These are phyloP conservation scores for Romanomermis culicivorax DNA, from an alignment of 2,888 invertebrate genomes.

Conservation along the genomic window DNA sequence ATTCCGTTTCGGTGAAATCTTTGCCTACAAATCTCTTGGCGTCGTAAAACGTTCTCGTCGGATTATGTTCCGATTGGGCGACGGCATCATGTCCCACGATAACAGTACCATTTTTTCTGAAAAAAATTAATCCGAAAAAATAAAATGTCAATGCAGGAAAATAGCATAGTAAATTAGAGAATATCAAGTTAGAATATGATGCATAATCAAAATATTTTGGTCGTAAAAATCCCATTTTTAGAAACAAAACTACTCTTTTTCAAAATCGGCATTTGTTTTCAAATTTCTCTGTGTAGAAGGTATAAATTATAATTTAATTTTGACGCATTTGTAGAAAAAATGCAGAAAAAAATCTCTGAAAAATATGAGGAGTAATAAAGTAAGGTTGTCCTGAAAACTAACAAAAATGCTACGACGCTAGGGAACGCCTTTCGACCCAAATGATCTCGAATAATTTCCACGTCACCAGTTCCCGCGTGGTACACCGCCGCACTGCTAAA, in stretches of 20 bases:
- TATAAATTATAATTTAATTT: too few species aligned
- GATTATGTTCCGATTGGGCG: constrained; percentile 33
- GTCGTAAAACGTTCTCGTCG: constrained; percentile 35
- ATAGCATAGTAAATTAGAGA: too few species aligned
- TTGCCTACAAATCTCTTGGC: constrained; percentile 36
- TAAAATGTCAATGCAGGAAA: not conserved
- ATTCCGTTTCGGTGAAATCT: constrained; percentile 27
- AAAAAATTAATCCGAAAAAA: constrained; percentile 2
- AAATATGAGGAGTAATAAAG: too few species aligned
- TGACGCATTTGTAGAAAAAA: too few species aligned
- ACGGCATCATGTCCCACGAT: constrained; percentile 34
- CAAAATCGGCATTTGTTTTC: too few species aligned
- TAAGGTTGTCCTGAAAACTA: too few species aligned
- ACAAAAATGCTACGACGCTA: constrained; percentile 34
- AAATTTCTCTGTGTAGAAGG: too few species aligned
- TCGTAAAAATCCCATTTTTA: too few species aligned
- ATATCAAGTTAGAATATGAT: too few species aligned
- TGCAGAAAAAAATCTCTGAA: too few species aligned
- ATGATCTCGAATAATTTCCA: constrained; percentile 31
- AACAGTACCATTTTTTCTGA: constrained; percentile 26
- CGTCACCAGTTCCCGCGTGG: constrained; percentile 33
- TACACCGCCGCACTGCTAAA: constrained; percentile 35
- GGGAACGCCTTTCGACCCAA: constrained; percentile 33
- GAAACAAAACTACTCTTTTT: too few species aligned
- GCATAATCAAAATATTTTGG: too few species aligned